Evolutionary conservation across 2,797 vertebrate genomes (phyloP), one percentile per base, ranked within the genome.

Genomic region (Tamandua tetradactyla): DNA sequence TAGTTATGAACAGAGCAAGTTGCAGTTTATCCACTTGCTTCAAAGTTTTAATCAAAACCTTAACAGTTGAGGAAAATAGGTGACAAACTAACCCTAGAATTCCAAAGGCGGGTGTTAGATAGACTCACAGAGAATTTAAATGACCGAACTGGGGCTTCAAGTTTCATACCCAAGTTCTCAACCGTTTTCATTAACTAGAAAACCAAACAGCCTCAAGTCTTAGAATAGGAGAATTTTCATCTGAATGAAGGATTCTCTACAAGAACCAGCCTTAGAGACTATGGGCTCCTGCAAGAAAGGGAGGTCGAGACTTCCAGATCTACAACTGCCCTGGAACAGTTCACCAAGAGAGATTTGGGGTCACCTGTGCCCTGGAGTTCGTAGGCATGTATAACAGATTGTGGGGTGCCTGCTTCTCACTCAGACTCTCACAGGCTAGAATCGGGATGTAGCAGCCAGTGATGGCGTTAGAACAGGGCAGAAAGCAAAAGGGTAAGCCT

Each of bases 291-390:
- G 3, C 1, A 17, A 25, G 5, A 2, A 66, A 5, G 30, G 61
- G 32, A 37, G 5, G 14, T 14, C 44, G 55, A 40, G 44, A 76
- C 11, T 3, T 23, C 13, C 2, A 55, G 30, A 47, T 20, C 23
- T 35, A 42, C 14, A 22, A 37, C n/a, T 20, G 27, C 42, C 4
- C 17, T 55, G 17, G 13, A 52, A 5, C 17, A n/a, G 14, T 7
- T 7, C 0, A 32, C 2, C 5, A 0, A 3, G 7, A 30, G 15
- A 22, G 30, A 9, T 15, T 25, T 35, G 4, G 8, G 22, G 35
- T 23, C 13, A 7, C 5, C 44, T 68, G 15, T 3, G 8, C 15
- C 22, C 32, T 25, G 4, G 5, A n/a, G 32, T 61, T 44, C 15
- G 17, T 55, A 62, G 44, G 11, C 14, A 6, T 20, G 13, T 2